phyloP scores from a whole-genome alignment of 53 echinoderm and acorn worm species.

The Holothuria leucospilota region DNA sequence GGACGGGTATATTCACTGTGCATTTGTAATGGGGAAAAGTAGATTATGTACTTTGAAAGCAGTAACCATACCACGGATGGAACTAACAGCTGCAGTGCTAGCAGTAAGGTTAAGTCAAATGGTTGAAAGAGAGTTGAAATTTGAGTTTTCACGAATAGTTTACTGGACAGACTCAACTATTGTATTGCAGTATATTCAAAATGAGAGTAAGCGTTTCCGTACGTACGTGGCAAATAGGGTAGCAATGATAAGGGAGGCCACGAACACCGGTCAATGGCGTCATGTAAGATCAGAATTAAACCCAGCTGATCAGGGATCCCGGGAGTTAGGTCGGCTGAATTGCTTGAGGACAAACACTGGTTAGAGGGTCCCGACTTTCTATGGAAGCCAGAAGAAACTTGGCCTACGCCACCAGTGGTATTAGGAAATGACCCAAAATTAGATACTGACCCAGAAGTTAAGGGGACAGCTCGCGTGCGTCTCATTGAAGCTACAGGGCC shows the following conservation, averaged over 20 bases:
- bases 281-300: constrained; percentile 39
- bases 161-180: constrained; percentile 62
- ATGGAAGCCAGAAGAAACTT: constrained; percentile 43
- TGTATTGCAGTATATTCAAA: constrained; percentile 57
- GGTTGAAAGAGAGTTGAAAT: constrained; percentile 10
- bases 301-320: constrained; percentile 57
- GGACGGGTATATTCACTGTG: no score
- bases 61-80: constrained; percentile 60
- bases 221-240: constrained; percentile 63
- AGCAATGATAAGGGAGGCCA: constrained; percentile 36
- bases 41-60: constrained; percentile 61
- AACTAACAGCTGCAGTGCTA: constrained; percentile 65
- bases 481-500: background rate
- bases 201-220: constrained; percentile 54
- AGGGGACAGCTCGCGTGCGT: background rate
- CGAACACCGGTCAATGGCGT: constrained; percentile 51
- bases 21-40: constrained; percentile 62
- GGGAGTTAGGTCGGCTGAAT: constrained; percentile 14
- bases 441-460: background rate
- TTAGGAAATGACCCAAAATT: no score
- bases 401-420: constrained; percentile 24
- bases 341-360: constrained; percentile 40
- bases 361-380: constrained; percentile 54
- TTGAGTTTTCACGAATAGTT: background rate
- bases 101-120: constrained; percentile 8